Percentiles rank a stretch among this genome's conserved stretches.
These are phyloP conservation scores for Cybosia mesomella DNA, from an alignment of 2,888 invertebrate species.

Conservation along the genomic window DNA sequence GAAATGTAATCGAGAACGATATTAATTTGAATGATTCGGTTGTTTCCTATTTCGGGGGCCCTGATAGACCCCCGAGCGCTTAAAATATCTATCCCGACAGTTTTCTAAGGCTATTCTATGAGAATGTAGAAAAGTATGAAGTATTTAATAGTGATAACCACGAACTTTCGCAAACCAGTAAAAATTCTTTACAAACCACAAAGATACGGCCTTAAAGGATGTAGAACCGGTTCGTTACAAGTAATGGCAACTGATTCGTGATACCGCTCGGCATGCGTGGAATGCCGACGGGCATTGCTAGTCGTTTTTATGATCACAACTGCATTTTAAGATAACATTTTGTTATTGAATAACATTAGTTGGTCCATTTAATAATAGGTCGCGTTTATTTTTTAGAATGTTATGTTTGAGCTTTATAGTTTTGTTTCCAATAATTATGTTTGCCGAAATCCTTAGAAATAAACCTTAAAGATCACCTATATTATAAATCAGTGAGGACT, in stretches of 20 bases:
- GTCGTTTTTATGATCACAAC: conserved; percentile 50
- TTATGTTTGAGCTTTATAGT: conserved; percentile 27
- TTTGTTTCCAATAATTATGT: conserved; percentile 15
- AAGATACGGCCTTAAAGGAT: conserved; percentile 66
- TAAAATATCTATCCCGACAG: neutral
- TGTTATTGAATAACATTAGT: conserved; percentile 23
- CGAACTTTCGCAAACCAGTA: conserved; percentile 42
- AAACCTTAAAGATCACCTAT: neutral
- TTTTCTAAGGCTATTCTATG: too few relatives aligned
- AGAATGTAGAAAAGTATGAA: neutral
- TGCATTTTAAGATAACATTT: conserved; percentile 47
- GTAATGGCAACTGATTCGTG: conserved; percentile 57
- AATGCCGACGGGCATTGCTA: conserved; percentile 60
- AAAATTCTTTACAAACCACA: conserved; percentile 56
- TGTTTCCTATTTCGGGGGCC: neutral
- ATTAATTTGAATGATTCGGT: neutral
- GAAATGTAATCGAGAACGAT: conserved; percentile 17
- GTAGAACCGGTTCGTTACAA: conserved; percentile 69
- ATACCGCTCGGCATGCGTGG: conserved; percentile 59
- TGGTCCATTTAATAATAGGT: conserved; percentile 27
- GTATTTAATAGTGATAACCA: conserved; percentile 15
- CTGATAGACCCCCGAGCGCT: neutral
- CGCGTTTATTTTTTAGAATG: conserved; percentile 18
- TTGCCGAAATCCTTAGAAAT: neutral
- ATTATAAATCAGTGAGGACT: neutral